phyloP scores from a whole-genome alignment of 2,113 vertebrate species.

The Hippocampus zosterae region DNA sequence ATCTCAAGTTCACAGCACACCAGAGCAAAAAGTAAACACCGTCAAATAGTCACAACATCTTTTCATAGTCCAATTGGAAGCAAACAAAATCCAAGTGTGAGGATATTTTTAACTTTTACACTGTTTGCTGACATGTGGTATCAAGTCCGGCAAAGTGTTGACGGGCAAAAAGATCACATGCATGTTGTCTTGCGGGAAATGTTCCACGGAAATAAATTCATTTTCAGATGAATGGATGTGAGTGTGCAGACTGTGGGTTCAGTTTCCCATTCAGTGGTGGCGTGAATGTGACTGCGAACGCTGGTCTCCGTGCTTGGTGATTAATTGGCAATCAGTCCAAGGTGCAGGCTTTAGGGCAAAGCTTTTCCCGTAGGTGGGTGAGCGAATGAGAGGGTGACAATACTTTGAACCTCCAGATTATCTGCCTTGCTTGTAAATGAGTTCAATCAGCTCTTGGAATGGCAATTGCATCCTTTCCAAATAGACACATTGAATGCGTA shows the following conservation, averaged over 20 bases:
- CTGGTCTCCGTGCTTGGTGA: background rate
- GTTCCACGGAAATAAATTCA: background rate
- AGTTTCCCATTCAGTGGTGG: background rate
- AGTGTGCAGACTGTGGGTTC: background rate
- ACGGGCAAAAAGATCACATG: background rate
- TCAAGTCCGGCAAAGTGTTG: background rate
- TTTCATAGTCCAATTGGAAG: slow-evolving; percentile 26
- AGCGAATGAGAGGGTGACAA: background rate
- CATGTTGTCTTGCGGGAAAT: background rate
- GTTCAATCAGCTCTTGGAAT: background rate
- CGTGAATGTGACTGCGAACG: background rate
- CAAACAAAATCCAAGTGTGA: slow-evolving; percentile 5
- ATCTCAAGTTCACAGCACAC: slow-evolving; percentile 41
- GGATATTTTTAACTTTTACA: background rate
- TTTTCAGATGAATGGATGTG: background rate
- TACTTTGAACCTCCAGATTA: background rate
- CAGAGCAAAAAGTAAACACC: slow-evolving; percentile 27
- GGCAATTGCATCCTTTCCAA: background rate
- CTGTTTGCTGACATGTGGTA: background rate
- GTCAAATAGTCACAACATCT: slow-evolving; percentile 20
- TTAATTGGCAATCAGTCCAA: background rate
- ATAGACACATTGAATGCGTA: background rate
- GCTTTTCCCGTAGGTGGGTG: background rate
- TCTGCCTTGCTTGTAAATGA: background rate
- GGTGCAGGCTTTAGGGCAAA: background rate